These are phyloP conservation scores for Balanococcus diminutus DNA, from an alignment of 2,888 invertebrate species.

Conservation along the genomic window DNA sequence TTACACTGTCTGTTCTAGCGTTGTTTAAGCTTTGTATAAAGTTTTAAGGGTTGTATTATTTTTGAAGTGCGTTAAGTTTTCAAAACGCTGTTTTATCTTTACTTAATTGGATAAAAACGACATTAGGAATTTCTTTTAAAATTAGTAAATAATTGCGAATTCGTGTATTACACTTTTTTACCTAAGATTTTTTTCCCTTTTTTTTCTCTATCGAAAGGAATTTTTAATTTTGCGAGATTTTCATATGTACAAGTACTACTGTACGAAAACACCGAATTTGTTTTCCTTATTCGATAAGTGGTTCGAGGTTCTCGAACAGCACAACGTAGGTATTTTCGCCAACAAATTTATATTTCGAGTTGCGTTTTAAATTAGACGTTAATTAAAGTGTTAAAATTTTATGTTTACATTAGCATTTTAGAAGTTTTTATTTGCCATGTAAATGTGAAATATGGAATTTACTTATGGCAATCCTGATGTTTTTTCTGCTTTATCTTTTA, in stretches of 20 bases:
- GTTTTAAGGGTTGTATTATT: slow-evolving; percentile 54
- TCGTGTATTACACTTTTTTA: background rate
- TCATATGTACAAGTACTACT: background rate
- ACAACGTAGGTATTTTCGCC: background rate
- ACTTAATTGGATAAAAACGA: slow-evolving; percentile 38
- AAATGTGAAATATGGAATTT: slow-evolving; percentile 19
- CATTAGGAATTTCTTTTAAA: slow-evolving; percentile 42
- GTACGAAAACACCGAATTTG: background rate
- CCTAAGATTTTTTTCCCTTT: background rate
- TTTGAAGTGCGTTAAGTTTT: slow-evolving; percentile 54
- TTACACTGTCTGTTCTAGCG: slow-evolving; percentile 50
- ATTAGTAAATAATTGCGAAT: slow-evolving; percentile 23
- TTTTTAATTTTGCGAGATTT: slow-evolving; percentile 7
- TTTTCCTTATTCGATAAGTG: background rate
- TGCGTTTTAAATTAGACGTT: slow-evolving; percentile 37
- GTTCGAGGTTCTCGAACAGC: background rate
- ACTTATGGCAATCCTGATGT: background rate
- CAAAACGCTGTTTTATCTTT: slow-evolving; percentile 49
- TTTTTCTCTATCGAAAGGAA: slow-evolving; percentile 1
- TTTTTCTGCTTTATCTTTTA: background rate
- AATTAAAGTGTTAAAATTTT: slow-evolving; percentile 42
- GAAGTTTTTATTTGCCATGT: background rate
- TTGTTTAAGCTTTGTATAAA: slow-evolving; percentile 54
- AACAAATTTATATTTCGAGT: slow-evolving; percentile 25
- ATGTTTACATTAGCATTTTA: slow-evolving; percentile 34